These are phyloP conservation scores for Heliconius congener DNA, from an alignment of 1,140 invertebrate species.

Conservation along the genomic window DNA sequence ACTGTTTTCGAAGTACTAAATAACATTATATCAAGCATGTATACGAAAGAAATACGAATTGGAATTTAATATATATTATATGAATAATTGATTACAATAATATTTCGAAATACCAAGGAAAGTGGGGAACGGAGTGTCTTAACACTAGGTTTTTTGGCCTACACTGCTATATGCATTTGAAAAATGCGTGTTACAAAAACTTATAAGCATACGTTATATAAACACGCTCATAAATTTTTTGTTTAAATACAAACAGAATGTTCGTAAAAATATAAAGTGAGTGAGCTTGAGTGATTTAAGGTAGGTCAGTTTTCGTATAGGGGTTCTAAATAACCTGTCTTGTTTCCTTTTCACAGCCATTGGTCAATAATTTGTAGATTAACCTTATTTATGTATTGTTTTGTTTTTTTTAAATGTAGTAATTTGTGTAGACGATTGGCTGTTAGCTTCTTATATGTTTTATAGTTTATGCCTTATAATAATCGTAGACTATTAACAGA, in stretches of 20 bases:
- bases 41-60: neutral
- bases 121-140: neutral
- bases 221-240: no score
- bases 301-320: neutral
- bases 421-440: neutral
- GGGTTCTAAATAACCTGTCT: neutral
- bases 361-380: neutral
- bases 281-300: neutral
- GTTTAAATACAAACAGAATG: no score
- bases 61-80: neutral
- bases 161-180: no score
- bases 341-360: neutral
- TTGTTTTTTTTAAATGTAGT: neutral
- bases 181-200: no score
- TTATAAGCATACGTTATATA: no score
- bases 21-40: neutral
- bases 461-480: neutral
- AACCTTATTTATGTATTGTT: neutral
- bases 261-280: neutral
- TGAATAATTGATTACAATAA: neutral
- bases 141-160: neutral
- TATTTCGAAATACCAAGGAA: neutral
- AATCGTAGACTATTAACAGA: no score
- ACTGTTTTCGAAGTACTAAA: neutral
- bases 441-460: conserved; percentile 4